Conservation (phyloP, 2,797 vertebrate species). For the Momotus momota region DNA sequence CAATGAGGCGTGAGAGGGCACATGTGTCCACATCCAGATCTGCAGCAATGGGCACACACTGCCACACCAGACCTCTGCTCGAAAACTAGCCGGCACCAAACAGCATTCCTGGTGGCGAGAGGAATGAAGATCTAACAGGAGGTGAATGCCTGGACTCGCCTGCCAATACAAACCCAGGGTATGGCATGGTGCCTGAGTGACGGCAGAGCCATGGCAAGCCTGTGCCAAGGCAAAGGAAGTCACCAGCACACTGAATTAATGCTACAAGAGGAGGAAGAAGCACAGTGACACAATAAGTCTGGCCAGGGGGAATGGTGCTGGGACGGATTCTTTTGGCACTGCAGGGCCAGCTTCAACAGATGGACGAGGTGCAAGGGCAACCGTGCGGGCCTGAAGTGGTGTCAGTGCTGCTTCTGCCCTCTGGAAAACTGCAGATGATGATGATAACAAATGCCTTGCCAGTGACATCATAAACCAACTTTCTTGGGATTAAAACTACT, state of each 20-base stretch:
- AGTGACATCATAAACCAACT: neutral
- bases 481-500: neutral
- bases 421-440: neutral
- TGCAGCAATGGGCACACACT: neutral
- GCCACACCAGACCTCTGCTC: neutral
- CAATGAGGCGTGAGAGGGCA: neutral
- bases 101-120: neutral
- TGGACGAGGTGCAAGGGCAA: neutral
- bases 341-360: neutral
- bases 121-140: neutral
- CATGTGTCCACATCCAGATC: accelerated
- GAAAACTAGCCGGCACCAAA: neutral
- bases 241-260: neutral
- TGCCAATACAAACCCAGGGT: neutral
- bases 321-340: neutral
- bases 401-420: neutral
- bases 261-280: neutral
- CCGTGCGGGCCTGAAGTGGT: neutral
- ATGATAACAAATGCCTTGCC: neutral
- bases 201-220: neutral
- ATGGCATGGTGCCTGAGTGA: neutral
- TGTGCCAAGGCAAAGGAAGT: constrained; percentile 1
- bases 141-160: neutral
- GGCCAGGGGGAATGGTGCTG: neutral
- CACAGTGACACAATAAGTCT: accelerated